Percentiles rank a stretch among this genome's conserved stretches.
phyloP scores from a whole-genome alignment of 2,113 vertebrate genomes.

The Lucifuga dentata region DNA sequence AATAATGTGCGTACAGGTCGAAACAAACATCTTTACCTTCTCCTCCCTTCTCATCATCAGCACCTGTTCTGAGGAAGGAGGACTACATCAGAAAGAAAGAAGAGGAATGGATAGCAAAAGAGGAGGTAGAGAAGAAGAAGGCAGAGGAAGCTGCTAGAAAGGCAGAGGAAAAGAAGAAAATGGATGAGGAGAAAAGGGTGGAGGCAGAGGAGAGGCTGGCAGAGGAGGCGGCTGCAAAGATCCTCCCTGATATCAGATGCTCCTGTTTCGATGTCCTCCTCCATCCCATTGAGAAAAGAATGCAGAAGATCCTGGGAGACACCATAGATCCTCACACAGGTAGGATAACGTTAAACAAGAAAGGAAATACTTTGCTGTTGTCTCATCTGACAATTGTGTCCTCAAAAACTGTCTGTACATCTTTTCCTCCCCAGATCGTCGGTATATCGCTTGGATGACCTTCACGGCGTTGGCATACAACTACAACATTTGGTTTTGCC shows the following conservation, averaged over 20 bases:
- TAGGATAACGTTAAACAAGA: conserved; percentile 33
- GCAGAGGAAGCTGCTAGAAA: conserved; percentile 71
- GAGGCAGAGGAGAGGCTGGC: conserved; percentile 65
- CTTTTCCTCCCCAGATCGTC: conserved; percentile 77
- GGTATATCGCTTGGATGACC: conserved; percentile 88
- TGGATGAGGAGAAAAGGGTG: conserved; percentile 74
- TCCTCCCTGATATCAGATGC: conserved; percentile 56
- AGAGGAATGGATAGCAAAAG: conserved; percentile 69
- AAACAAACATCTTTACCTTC: neutral
- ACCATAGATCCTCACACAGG: conserved; percentile 91
- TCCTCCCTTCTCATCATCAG: conserved; percentile 47
- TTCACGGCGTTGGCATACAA: conserved; percentile 86
- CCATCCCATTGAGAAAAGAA: conserved; percentile 77
- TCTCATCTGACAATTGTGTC: no score
- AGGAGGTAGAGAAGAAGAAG: conserved; percentile 75
- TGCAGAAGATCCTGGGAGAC: conserved; percentile 62
- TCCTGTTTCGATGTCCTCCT: conserved; percentile 65
- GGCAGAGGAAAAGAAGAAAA: conserved; percentile 79
- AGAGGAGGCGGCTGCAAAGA: conserved; percentile 64
- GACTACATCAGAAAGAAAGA: conserved; percentile 75
- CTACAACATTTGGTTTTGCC: conserved; percentile 92
- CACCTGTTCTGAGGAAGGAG: conserved; percentile 72
- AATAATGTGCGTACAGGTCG: neutral
- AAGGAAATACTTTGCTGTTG: no score
- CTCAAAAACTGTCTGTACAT: no score